Base-by-base conservation (phyloP, 2,113 vertebrate genomes). In the Hyla sarda region DNA sequence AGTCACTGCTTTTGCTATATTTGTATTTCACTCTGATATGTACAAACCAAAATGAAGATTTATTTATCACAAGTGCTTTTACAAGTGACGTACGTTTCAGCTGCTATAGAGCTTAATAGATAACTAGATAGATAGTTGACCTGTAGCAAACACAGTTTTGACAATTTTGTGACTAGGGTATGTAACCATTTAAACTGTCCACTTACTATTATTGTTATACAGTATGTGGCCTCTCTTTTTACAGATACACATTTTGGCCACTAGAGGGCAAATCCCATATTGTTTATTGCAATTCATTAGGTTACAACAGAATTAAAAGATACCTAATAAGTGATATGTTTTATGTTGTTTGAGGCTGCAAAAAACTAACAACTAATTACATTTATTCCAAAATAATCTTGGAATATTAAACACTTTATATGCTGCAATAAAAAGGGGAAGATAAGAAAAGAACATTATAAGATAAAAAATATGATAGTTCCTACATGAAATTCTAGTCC, bases 201-300 rank as follows among this genome's bases (percentile, higher is more conserved):
- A 4, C n/a, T n/a, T n/a, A n/a, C n/a, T n/a, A n/a, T n/a, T n/a
- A n/a, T n/a, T n/a, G n/a, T n/a, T n/a, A n/a, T n/a, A n/a, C n/a
- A n/a, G n/a, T n/a, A n/a, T n/a, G n/a, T n/a, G n/a, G n/a, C n/a
- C 5, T 12, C 23, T 1, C 6, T 45, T 47, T 73, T 73, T 45
- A 41, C 13, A 45, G 71, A 74, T 47, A 58, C 37, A 34, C 23
- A 79, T 14, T 79, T n/a, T 79, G 76, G 34, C 76, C 76, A 79
- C 76, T 79, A 79, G 76, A 54, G 52, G 76, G 76, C 76, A 37
- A 58, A 58, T 79, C 8, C 23, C 41, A 58, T 79, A 58, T 37
- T 2, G 19, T 1, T 37, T 21, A n/a, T n/a, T 19, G 17, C 2
- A 14, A 16, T 28, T 8, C 14, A 32, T 30, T 37, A n/a, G 21